A percentile compares a stretch with the other conserved stretches of the same genome.
Evolutionary conservation across 2,888 invertebrate species (phyloP).

Genomic region (Polydesmus complanatus): DNA sequence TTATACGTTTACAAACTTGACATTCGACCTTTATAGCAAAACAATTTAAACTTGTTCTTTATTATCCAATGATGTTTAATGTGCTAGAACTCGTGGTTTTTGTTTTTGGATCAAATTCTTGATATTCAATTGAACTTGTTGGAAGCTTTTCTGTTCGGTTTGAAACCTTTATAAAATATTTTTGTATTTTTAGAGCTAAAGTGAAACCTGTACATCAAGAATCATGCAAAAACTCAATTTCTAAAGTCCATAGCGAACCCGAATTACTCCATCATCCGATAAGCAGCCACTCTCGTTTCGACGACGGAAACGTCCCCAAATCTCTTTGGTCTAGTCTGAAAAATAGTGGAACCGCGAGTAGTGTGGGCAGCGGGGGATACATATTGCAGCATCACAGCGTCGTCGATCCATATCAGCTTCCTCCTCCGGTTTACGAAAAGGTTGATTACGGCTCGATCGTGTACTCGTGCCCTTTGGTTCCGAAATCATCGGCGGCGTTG

Average conservation of each 20-base stretch:
- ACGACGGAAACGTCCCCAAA: constrained; percentile 6
- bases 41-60: too few relatives aligned
- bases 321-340: constrained; percentile 16
- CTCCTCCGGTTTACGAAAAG: constrained; percentile 13
- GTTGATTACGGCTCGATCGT: constrained; percentile 18
- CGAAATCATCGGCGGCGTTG: not conserved
- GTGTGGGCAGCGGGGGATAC: constrained; percentile 14
- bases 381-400: constrained; percentile 15
- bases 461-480: constrained; percentile 5
- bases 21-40: too few relatives aligned
- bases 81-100: too few relatives aligned
- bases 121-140: too few relatives aligned
- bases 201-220: constrained; percentile 11
- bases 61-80: too few relatives aligned
- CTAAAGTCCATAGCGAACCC: constrained; percentile 1
- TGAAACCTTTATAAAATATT: constrained; percentile 1
- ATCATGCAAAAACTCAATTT: not conserved
- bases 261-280: not conserved
- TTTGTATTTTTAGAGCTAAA: not conserved
- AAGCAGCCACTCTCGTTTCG: not conserved
- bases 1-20: too few relatives aligned
- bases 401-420: constrained; percentile 14
- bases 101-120: too few relatives aligned
- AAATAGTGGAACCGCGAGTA: constrained; percentile 12
- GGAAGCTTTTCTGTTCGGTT: too few relatives aligned